phyloP scores from a whole-genome alignment of 1,140 invertebrate genomes.

The Palaemon carinicauda region DNA sequence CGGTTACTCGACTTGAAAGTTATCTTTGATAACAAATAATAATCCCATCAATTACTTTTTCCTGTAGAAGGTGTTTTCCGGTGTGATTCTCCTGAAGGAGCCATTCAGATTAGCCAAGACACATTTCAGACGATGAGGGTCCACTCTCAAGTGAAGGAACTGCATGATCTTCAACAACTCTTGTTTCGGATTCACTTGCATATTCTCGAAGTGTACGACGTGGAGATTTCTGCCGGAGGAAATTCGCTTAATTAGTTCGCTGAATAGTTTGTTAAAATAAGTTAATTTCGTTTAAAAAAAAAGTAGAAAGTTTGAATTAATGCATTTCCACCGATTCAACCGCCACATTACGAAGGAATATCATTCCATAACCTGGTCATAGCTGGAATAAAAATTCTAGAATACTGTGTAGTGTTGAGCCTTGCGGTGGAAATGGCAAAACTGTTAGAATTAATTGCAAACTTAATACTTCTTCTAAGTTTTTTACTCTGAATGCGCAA shows the following conservation, averaged over 20 bases:
- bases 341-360: too few species aligned
- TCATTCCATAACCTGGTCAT: too few species aligned
- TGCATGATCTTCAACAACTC: slow-evolving; percentile 41
- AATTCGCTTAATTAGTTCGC: neutral
- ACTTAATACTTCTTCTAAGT: too few species aligned
- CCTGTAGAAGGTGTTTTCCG: slow-evolving; percentile 38
- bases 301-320: too few species aligned
- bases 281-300: too few species aligned
- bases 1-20: neutral
- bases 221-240: slow-evolving; percentile 19
- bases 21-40: neutral
- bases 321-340: too few species aligned
- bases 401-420: too few species aligned
- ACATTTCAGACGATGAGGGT: slow-evolving; percentile 33
- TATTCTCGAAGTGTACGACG: slow-evolving; percentile 49
- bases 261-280: neutral
- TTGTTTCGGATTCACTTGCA: slow-evolving; percentile 20
- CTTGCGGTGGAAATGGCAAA: too few species aligned
- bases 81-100: slow-evolving; percentile 39
- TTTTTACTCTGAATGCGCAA: too few species aligned
- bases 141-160: slow-evolving; percentile 29
- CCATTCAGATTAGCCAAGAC: slow-evolving; percentile 33
- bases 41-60: neutral
- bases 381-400: too few species aligned
- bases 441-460: too few species aligned